Evolutionary conservation across 2,888 invertebrate genomes (phyloP).

Genomic region (Oligia latruncula): DNA sequence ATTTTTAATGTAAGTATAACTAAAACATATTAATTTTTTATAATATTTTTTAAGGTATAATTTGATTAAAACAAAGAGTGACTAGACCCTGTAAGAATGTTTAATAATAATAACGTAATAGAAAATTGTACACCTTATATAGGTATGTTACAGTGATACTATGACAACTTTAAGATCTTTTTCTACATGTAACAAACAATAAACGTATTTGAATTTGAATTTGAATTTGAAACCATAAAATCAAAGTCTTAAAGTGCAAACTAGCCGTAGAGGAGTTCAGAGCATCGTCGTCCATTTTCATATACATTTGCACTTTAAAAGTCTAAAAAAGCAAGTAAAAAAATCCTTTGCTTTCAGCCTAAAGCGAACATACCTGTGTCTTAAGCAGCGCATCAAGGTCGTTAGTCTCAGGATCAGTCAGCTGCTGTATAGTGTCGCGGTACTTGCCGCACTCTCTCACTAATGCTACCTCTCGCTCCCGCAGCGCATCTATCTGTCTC

Average conservation of each 20-base stretch:
- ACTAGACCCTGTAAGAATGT: too few species aligned
- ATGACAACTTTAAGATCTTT: too few species aligned
- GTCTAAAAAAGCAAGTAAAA: background rate
- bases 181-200: too few species aligned
- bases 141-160: too few species aligned
- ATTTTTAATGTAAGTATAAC: too few species aligned
- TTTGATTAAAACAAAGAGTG: too few species aligned
- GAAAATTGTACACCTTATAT: too few species aligned
- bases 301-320: background rate
- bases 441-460: constrained; percentile 92
- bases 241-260: background rate
- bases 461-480: constrained; percentile 91
- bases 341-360: background rate
- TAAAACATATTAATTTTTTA: too few species aligned
- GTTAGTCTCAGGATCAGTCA: constrained; percentile 92
- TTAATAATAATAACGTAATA: too few species aligned
- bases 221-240: background rate
- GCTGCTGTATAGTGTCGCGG: constrained; percentile 92
- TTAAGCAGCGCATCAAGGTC: constrained; percentile 86
- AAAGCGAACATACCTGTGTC: constrained; percentile 77
- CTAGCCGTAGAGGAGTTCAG: background rate
- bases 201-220: too few species aligned
- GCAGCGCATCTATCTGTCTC: constrained; percentile 91
- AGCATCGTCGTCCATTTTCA: background rate
- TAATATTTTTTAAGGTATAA: too few species aligned